Evolutionary conservation across 2,113 vertebrate genomes (phyloP), one percentile per base, ranked within the genome.

Genomic region (Phylloscopus trochiloides): DNA sequence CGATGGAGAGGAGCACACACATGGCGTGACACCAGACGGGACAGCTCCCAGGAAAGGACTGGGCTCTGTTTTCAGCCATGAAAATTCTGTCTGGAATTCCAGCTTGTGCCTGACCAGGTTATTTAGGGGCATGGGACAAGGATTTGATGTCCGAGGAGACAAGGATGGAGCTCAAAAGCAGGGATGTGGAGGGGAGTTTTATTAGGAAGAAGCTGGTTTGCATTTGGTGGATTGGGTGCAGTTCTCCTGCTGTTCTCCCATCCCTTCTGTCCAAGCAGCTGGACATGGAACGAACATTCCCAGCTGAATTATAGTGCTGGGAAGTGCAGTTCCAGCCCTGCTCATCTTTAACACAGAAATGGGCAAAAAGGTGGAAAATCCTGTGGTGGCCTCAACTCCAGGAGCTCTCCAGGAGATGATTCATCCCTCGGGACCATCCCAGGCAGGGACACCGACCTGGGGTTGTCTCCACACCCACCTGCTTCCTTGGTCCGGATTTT

Each of bases 401-500:
- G 77, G 54, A 57, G 28, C 66, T n/a, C 45, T 73, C 38, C 12
- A 25, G 65, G 92, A 83, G 45, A 25, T 17, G 29, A 38, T 8
- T 21, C 13, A 36, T 57, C 51, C 36, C 42, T 42, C 14, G 65
- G 47, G 36, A 36, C 40, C 31, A 71, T 16, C 47, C 75, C 11
- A 0, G 3, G 9, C 8, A 25, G 57, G 38, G 16, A 20, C 8
- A 25, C 52, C 32, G 14, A 22, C 18, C 17, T 28, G 32, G 26
- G 8, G 3, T 11, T 2, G 1, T 10, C 4, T 14, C 82, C 83
- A 20, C 67, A 78, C 98, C 76, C 80, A 99, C 99, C 99, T 98
- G 99, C 99, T 94, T 99, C 99, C 95, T 98, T 98, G 78, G 99
- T 99, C 34, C 98, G 98, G 91, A 99, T 97, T 45, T 96, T 98